phyloP scores from a whole-genome alignment of 2,797 vertebrate genomes.

The Alca torda region DNA sequence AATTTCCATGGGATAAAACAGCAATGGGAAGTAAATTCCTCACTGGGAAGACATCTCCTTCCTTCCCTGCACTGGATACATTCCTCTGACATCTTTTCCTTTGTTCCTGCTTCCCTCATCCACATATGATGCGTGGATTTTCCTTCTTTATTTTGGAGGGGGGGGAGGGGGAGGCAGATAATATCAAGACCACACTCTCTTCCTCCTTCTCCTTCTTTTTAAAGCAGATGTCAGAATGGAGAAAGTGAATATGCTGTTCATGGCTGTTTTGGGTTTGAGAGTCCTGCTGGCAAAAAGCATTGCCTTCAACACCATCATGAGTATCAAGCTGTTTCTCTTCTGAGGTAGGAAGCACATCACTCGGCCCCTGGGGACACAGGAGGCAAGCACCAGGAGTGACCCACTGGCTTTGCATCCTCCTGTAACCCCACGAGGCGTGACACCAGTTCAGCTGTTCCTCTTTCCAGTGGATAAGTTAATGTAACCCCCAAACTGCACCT shows the following conservation, averaged over 20 bases:
- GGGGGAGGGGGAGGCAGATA: no score
- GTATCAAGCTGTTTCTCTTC: conserved; percentile 52
- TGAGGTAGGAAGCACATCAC: conserved; percentile 49
- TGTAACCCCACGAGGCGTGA: neutral
- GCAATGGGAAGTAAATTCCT: neutral
- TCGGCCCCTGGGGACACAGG: neutral
- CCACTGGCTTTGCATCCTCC: neutral
- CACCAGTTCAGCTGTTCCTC: neutral
- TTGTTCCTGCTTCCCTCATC: neutral
- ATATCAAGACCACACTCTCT: neutral
- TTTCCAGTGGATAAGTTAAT: neutral
- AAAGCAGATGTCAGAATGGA: neutral
- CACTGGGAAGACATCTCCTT: neutral
- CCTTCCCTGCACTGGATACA: neutral
- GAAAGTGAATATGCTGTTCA: conserved; percentile 55
- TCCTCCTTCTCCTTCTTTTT: neutral
- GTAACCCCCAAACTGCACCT: no score
- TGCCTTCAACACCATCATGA: conserved; percentile 59
- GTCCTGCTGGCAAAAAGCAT: conserved; percentile 68
- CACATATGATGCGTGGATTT: neutral
- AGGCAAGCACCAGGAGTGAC: neutral
- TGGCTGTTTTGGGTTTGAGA: conserved; percentile 63
- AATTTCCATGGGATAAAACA: neutral
- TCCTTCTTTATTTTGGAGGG: neutral
- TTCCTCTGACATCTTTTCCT: neutral